These are phyloP conservation scores for Hiodon alosoides DNA, from an alignment of 2,113 vertebrate genomes.

Conservation along the genomic window DNA sequence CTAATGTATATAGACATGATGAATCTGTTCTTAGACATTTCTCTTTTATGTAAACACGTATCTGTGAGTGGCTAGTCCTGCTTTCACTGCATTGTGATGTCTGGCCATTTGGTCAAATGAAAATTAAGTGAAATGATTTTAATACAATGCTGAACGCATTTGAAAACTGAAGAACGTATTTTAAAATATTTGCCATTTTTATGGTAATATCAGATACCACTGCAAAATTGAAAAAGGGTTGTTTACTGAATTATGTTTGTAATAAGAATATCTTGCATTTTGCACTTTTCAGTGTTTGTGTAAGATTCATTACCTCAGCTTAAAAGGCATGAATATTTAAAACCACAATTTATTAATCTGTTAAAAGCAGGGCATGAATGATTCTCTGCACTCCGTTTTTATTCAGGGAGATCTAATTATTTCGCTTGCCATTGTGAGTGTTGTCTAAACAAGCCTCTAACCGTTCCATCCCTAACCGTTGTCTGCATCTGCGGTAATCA, in stretches of 20 bases:
- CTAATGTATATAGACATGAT: too few species aligned
- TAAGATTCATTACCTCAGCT: constrained; percentile 11
- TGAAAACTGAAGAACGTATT: not conserved
- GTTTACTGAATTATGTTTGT: constrained; percentile 17
- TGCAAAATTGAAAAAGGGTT: constrained; percentile 5
- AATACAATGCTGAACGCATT: not conserved
- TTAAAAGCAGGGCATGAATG: constrained; percentile 1
- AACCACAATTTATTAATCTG: constrained; percentile 3
- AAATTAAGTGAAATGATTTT: not conserved
- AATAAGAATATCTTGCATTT: not conserved
- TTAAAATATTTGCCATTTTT: not conserved
- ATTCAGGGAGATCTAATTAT: too few species aligned
- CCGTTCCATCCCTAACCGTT: too few species aligned
- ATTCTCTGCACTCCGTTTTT: constrained; percentile 3
- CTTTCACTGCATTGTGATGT: too few species aligned
- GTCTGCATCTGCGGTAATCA: too few species aligned
- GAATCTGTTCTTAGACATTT: too few species aligned
- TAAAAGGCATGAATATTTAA: constrained; percentile 7
- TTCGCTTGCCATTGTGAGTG: too few species aligned
- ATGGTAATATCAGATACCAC: not conserved
- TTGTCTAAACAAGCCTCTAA: too few species aligned
- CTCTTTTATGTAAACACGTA: too few species aligned
- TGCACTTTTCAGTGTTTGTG: not conserved
- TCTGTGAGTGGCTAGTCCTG: too few species aligned
- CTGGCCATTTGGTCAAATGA: constrained; percentile 1